Conservation (phyloP, 2,797 vertebrate genomes). For the Microctenopoma stevenorrisi region DNA sequence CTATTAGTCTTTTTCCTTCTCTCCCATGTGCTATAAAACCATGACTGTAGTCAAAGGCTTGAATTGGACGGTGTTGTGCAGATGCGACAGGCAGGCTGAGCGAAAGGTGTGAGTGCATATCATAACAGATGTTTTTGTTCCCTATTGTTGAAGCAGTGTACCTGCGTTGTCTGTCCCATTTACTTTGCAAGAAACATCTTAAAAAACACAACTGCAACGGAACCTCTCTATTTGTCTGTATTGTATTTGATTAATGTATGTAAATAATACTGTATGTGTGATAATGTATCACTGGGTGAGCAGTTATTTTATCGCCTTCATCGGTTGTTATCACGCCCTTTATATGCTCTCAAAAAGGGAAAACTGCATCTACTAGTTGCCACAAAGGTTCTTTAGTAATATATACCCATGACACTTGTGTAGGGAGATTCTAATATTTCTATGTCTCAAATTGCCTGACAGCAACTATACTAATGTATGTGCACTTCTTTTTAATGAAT, state of each 20-base stretch:
- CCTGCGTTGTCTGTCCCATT: constrained; percentile 2
- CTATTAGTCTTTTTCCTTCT: neutral
- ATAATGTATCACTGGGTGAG: too few relatives aligned
- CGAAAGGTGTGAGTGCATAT: constrained; percentile 35
- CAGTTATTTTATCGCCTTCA: neutral
- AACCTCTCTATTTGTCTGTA: neutral
- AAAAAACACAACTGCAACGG: neutral
- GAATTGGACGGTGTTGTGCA: constrained; percentile 23
- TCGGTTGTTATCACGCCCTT: neutral
- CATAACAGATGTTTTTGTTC: neutral
- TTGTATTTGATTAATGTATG: neutral
- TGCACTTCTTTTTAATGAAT: too few relatives aligned
- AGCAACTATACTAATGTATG: too few relatives aligned
- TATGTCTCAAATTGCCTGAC: too few relatives aligned
- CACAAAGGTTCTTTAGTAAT: too few relatives aligned
- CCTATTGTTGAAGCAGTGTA: neutral
- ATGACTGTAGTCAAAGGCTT: constrained; percentile 22
- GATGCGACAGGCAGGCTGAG: constrained; percentile 19
- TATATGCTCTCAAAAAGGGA: too few relatives aligned
- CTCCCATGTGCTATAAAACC: constrained; percentile 1
- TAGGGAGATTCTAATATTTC: too few relatives aligned
- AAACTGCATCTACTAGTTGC: too few relatives aligned
- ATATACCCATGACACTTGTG: too few relatives aligned
- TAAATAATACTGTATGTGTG: neutral
- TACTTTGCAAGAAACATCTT: neutral